phyloP scores from a whole-genome alignment of 2,888 invertebrate genomes.

The Tromatobia lineatoria region DNA sequence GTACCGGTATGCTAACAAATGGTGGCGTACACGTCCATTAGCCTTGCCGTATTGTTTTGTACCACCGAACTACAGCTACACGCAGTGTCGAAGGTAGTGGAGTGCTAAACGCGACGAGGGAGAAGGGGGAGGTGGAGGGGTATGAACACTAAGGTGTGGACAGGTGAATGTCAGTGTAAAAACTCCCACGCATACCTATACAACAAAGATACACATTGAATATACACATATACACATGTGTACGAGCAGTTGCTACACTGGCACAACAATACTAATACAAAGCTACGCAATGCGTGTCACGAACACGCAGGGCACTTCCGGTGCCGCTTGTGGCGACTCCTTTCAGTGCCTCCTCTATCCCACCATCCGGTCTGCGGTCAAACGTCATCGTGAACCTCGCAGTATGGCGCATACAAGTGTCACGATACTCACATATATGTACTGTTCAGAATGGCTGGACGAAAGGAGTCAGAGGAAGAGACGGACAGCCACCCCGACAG shows the following conservation, averaged over 20 bases:
- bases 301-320: slow-evolving; percentile 53
- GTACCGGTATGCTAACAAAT: neutral
- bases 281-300: slow-evolving; percentile 15
- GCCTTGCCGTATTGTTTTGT: neutral
- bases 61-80: neutral
- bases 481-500: slow-evolving; percentile 18
- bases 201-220: neutral
- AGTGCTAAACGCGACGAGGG: slow-evolving; percentile 14
- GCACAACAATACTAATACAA: neutral
- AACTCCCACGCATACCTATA: slow-evolving; percentile 10
- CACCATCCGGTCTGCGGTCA: slow-evolving; percentile 48
- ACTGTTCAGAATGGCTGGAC: neutral
- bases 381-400: slow-evolving; percentile 13
- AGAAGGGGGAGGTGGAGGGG: neutral
- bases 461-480: slow-evolving; percentile 1
- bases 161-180: slow-evolving; percentile 48
- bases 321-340: slow-evolving; percentile 17
- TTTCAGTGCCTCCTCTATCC: slow-evolving; percentile 14
- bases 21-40: neutral
- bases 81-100: neutral
- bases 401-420: slow-evolving; percentile 41
- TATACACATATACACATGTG: neutral
- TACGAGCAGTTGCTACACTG: neutral
- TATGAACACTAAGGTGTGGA: slow-evolving; percentile 39
- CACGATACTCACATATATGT: slow-evolving; percentile 19